Base-by-base conservation (phyloP, 2,113 vertebrate genomes). In the Potamarius usumacintae region DNA sequence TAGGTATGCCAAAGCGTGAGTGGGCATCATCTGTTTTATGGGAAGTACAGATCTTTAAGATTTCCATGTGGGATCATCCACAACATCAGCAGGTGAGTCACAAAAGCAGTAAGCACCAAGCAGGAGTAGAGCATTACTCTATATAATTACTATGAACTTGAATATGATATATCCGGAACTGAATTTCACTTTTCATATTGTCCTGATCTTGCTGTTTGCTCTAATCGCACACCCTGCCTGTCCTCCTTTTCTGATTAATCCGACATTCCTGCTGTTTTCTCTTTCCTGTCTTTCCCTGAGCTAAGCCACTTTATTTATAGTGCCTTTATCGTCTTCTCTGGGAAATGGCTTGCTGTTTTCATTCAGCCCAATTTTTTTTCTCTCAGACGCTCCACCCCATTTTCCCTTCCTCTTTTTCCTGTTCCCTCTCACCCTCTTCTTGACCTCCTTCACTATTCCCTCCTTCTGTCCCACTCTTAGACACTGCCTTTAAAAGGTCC, bases 241-340 rank as follows among this genome's bases (percentile, higher is more conserved):
- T 25, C 76, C 55, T 69, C 74, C 63, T 81, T 83, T 90, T 74
- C 55, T 53, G 50, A 78, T 84, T 50, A 88, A 78, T 81, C 22
- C 62, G 76, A 71, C n/a, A 30, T 34, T 65, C 71, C 62, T n/a
- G 48, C 52, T 76, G 50, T 72, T 77, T 84, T 81, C 82, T 88
- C 48, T 83, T 60, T 82, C 62, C 60, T 25, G 65, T 81, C 58
- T 79, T 63, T 67, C 34, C 27, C 86, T 2, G 25, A 86, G 72
- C 69, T 69, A 71, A 83, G 67, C 80, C 10, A 50, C 25, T 63
- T 86, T 72, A 81, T 86, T 88, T 90, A 76, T 88, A 90, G 80
- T 88, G 62, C 72, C 72, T 88, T 83, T 88, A 65, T 86, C 72
- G 53, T 57, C 17, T 52, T 76, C 65, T 86, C 78, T 89, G 89